Evolutionary conservation across 2,888 invertebrate genomes (phyloP).

Genomic region (Balanococcus diminutus): DNA sequence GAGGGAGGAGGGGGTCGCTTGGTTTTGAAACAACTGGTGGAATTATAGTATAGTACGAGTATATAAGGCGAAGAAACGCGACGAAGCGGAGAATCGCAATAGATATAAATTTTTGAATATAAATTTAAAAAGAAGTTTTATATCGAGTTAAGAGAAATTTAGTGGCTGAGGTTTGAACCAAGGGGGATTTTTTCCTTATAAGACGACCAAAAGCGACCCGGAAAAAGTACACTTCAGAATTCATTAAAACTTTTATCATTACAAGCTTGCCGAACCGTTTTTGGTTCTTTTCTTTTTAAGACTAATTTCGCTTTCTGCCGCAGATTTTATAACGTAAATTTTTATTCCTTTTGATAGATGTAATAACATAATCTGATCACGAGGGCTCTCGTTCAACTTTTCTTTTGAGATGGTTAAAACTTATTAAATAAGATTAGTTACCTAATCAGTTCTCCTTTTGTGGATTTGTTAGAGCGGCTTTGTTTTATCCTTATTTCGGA

Average conservation of each 20-base stretch:
- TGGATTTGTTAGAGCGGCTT: conserved; percentile 29
- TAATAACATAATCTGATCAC: conserved; percentile 52
- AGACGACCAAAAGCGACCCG: conserved; percentile 45
- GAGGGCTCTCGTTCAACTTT: conserved; percentile 41
- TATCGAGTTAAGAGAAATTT: conserved; percentile 52
- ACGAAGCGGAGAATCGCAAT: conserved; percentile 44
- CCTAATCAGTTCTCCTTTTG: conserved; percentile 51
- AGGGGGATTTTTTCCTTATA: conserved; percentile 27
- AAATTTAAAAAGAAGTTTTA: conserved; percentile 53
- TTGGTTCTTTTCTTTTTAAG: conserved; percentile 46
- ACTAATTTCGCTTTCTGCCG: conserved; percentile 44
- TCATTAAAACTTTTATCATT: conserved; percentile 55
- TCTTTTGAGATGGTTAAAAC: conserved; percentile 44
- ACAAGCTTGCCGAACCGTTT: conserved; percentile 43
- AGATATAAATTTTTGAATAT: conserved; percentile 53
- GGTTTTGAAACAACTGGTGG: conserved; percentile 34
- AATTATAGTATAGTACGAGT: conserved; percentile 8
- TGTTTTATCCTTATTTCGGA: conserved; percentile 39
- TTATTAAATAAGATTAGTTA: conserved; percentile 54
- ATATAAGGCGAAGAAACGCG: conserved; percentile 6
- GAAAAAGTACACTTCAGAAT: conserved; percentile 53
- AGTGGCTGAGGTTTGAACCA: conserved; percentile 46
- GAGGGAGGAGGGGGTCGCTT: neutral
- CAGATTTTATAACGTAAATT: conserved; percentile 42
- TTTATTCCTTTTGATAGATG: conserved; percentile 48